Evolutionary conservation across 2,113 vertebrate species (phyloP).

Genomic region (Illadopsis cleaveri): DNA sequence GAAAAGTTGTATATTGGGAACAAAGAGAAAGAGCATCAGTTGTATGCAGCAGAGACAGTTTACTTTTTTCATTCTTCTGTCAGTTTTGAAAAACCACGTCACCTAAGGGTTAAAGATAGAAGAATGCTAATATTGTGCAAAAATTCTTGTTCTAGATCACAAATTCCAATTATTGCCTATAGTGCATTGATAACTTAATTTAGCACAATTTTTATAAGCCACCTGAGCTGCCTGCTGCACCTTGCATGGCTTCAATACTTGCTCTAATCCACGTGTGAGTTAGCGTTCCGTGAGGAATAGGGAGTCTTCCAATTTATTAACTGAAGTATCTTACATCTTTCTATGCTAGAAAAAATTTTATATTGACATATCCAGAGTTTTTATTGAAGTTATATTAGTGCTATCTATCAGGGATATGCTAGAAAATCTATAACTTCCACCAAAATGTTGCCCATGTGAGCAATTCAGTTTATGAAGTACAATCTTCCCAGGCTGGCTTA

Average conservation of each 20-base stretch:
- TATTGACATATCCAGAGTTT: constrained; percentile 92
- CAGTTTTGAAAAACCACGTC: not conserved
- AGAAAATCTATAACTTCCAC: constrained; percentile 96
- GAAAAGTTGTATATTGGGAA: not conserved
- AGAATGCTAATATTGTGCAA: not conserved
- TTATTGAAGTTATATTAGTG: constrained; percentile 98
- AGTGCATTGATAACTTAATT: constrained; percentile 21
- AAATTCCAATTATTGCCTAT: not conserved
- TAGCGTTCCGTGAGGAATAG: constrained; percentile 74
- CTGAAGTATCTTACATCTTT: constrained; percentile 78
- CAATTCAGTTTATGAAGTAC: constrained; percentile 93
- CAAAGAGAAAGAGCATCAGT: not conserved
- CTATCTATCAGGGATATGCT: constrained; percentile 96
- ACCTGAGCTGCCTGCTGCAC: constrained; percentile 49
- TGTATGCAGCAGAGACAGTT: not conserved
- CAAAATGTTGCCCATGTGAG: constrained; percentile 90
- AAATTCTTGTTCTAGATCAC: not conserved
- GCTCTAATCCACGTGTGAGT: constrained; percentile 75
- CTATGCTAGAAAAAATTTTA: constrained; percentile 78
- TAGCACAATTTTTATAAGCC: constrained; percentile 15
- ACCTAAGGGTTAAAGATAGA: not conserved
- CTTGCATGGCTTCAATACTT: constrained; percentile 64
- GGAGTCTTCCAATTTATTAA: constrained; percentile 79
- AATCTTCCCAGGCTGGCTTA: constrained; percentile 84
- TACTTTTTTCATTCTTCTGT: not conserved